Evolutionary conservation across 2,888 invertebrate genomes (phyloP), one percentile per base, ranked within the genome.

Genomic region (Willowsia nigromaculata): DNA sequence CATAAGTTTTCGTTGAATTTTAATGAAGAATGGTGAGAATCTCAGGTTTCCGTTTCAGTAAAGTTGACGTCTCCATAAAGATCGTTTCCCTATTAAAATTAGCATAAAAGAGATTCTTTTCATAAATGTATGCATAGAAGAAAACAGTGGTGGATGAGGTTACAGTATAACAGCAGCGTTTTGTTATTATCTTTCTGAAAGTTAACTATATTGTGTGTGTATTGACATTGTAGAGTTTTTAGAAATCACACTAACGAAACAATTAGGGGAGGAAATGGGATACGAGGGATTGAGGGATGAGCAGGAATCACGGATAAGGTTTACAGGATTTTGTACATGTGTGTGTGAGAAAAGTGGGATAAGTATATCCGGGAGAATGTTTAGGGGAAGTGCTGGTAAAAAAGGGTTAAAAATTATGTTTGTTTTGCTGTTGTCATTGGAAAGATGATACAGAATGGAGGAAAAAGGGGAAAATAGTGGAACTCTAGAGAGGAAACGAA

Each of bases 1-100:
- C n/a, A n/a, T 71, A 4, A 25, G 30, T 22, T 71, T 71, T 71
- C 68, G 71, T 71, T 71, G 71, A 43, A 7, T 62, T 2, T 71
- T 6, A 25, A 40, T 18, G 71, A 71, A 40, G 65, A 68, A 43
- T 37, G 6, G 1, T 30, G 25, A 43, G 43, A 71, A 71, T 71
- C 71, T 71, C 71, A 71, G 43, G 71, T 71, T 40, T 71, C 25
- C 71, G 43, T 71, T 40, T 71, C 71, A 40, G 71, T 71, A 71
- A 13, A 43, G 43, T 71, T 43, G 22, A 37, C 65, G 30, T 27
- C 43, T 43, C 18, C 33, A 37, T 25, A 13, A 65, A 33, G n/a
- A n/a, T n/a, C n/a, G n/a, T 33, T 6, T 33, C 33, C n/a, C 65
- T 65, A 33, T 25, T 1, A 59, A 27, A 59, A 59, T n/a, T n/a